Evolutionary conservation across 1,140 invertebrate genomes (phyloP), one percentile per base, ranked within the genome.

Genomic region (Anastatus disparis): DNA sequence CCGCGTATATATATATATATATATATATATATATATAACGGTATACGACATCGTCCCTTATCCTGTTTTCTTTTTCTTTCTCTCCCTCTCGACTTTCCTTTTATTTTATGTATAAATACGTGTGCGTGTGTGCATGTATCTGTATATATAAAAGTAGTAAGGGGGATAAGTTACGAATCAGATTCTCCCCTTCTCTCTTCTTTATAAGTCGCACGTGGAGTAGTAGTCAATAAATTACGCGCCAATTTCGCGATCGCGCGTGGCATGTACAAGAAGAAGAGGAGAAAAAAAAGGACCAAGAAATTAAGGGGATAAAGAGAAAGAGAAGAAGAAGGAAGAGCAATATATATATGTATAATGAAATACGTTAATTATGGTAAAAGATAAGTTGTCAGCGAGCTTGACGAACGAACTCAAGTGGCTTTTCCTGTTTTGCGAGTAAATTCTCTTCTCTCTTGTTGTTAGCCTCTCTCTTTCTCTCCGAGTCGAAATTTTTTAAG

Each of bases 371-470:
- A 70, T 70, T 70, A 63, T 29, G 50, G 8, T 17, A 27, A n/a
- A 35, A 62, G 58, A 69, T 55, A 67, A 48, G 67, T 62, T 55
- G 53, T 13, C 17, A n/a, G n/a, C n/a, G 10, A 20, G 24, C 53
- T 44, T 27, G 66, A 42, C 66, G 44, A 46, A 40, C 56, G 56
- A 61, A 20, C n/a, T 48, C 66, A 62, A 70, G 58, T 63, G 58
- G 59, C 58, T 70, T 70, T 70, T 70, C 67, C 67, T 70, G 67
- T 65, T 71, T 65, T n/a, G n/a, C n/a, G n/a, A n/a, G n/a, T n/a
- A n/a, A n/a, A n/a, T n/a, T n/a, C n/a, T n/a, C n/a, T n/a, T n/a
- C n/a, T n/a, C n/a, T n/a, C n/a, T n/a, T n/a, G n/a, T n/a, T n/a
- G n/a, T n/a, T n/a, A n/a, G n/a, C n/a, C n/a, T n/a, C n/a, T n/a